Percentiles rank a stretch among this genome's conserved stretches.
Evolutionary conservation across 2,113 vertebrate species (phyloP).

Genomic region (Sebastes fasciatus): DNA sequence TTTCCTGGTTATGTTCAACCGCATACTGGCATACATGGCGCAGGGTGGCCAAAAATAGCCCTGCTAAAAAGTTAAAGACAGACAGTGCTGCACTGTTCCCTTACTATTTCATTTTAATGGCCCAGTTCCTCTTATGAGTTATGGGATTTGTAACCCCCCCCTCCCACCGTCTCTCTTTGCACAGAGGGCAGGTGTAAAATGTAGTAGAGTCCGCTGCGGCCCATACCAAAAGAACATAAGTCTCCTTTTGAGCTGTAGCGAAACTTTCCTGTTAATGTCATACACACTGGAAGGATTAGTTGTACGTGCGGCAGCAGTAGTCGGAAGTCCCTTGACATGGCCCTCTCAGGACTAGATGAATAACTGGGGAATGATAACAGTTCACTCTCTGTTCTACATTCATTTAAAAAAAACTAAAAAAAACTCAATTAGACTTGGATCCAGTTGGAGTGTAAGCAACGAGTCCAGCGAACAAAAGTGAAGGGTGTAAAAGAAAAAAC

Average conservation of each 20-base stretch:
- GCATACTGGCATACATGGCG: slow-evolving; percentile 69
- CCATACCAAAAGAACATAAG: slow-evolving; percentile 44
- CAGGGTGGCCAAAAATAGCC: slow-evolving; percentile 70
- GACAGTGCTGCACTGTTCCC: slow-evolving; percentile 68
- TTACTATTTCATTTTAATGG: slow-evolving; percentile 70
- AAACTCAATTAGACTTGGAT: slow-evolving; percentile 20
- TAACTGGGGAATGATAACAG: slow-evolving; percentile 54
- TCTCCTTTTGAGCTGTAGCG: slow-evolving; percentile 37
- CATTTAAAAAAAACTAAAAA: background rate
- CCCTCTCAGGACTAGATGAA: slow-evolving; percentile 18
- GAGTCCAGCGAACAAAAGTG: slow-evolving; percentile 9
- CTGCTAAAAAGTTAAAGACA: slow-evolving; percentile 56
- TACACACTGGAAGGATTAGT: slow-evolving; percentile 42
- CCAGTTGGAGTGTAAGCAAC: background rate
- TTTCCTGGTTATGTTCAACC: slow-evolving; percentile 80
- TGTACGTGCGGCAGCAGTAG: slow-evolving; percentile 44
- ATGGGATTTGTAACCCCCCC: slow-evolving; percentile 48
- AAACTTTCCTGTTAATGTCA: slow-evolving; percentile 44
- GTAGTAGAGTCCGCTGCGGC: slow-evolving; percentile 20
- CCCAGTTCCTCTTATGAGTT: slow-evolving; percentile 68
- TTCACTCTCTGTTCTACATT: slow-evolving; percentile 42
- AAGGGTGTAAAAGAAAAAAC: background rate
- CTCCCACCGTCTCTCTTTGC: background rate
- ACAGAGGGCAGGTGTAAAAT: slow-evolving; percentile 68
- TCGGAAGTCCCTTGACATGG: slow-evolving; percentile 59